A percentile compares a stretch with the other conserved stretches of the same genome.
phyloP scores from a whole-genome alignment of 1,140 invertebrate species.

The Acromyrmex charruanus region DNA sequence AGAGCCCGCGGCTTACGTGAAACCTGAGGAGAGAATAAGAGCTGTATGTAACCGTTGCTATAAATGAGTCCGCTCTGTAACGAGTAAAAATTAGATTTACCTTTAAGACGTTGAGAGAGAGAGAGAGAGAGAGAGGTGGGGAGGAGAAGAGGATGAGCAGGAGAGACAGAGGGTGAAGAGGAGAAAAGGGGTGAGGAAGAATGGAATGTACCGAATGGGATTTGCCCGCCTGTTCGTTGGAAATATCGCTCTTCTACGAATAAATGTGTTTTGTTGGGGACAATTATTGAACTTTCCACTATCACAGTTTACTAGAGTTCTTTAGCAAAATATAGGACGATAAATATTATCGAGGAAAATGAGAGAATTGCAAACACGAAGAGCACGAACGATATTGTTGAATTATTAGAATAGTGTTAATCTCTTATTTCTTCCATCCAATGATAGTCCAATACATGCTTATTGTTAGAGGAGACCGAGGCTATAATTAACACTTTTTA shows the following conservation, averaged over 20 bases:
- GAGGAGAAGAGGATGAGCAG: no score
- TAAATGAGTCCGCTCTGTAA: conserved; percentile 39
- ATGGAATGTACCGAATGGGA: conserved; percentile 1
- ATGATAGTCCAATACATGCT: no score
- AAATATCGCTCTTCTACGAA: conserved; percentile 11
- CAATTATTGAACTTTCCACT: conserved; percentile 29
- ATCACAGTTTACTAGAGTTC: background rate
- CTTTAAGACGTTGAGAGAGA: conserved; percentile 20
- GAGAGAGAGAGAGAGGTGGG: background rate
- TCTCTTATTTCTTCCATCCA: no score
- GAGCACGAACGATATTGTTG: no score
- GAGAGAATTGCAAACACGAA: no score
- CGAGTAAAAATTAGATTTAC: conserved; percentile 71
- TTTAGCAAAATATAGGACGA: background rate
- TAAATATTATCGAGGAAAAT: background rate
- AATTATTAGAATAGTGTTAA: no score
- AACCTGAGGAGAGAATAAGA: conserved; percentile 21
- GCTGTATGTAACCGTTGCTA: conserved; percentile 2
- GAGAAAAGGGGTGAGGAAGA: background rate
- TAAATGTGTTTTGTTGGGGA: conserved; percentile 11
- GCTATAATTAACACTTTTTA: no score
- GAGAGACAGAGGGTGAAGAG: background rate
- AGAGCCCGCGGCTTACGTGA: conserved; percentile 42
- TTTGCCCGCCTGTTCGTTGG: background rate
- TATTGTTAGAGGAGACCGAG: no score